phyloP scores from a whole-genome alignment of 2,797 vertebrate genomes.

The Distichodus sexfasciatus region DNA sequence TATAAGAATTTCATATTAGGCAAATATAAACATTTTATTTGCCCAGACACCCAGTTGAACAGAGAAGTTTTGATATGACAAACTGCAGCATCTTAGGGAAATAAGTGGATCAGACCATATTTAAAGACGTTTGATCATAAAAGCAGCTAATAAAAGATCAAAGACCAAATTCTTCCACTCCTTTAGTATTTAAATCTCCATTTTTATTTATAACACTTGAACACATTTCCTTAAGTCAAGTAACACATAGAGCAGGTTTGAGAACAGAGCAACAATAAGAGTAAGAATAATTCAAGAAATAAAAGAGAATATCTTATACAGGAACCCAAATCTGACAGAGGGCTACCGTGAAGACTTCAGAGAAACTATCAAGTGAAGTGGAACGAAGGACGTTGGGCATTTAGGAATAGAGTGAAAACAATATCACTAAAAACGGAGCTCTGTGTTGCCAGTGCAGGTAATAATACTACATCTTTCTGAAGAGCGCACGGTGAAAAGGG shows the following conservation, averaged over 20 bases:
- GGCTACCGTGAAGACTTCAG: conserved; percentile 59
- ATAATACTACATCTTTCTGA: neutral
- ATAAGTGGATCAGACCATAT: too few species aligned
- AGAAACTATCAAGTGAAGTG: conserved; percentile 56
- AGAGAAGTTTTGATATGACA: too few species aligned
- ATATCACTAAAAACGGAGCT: conserved; percentile 51
- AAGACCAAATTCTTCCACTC: neutral
- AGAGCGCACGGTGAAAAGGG: neutral
- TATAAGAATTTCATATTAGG: too few species aligned
- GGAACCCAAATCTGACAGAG: conserved; percentile 65
- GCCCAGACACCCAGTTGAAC: too few species aligned
- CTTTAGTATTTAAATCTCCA: conserved; percentile 65
- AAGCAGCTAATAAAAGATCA: neutral
- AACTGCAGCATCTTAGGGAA: too few species aligned
- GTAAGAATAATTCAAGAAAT: conserved; percentile 64
- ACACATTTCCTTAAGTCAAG: conserved; percentile 76
- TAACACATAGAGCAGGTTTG: conserved; percentile 74
- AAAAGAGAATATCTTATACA: conserved; percentile 68
- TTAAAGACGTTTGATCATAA: too few species aligned
- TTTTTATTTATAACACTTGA: conserved; percentile 80
- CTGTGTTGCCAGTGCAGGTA: conserved; percentile 64
- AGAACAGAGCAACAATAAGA: conserved; percentile 75
- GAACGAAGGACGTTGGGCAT: conserved; percentile 48
- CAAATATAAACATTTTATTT: too few species aligned
- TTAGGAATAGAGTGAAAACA: conserved; percentile 52